Base-by-base conservation (phyloP, 2,888 invertebrate genomes). In the Chesias legatella region DNA sequence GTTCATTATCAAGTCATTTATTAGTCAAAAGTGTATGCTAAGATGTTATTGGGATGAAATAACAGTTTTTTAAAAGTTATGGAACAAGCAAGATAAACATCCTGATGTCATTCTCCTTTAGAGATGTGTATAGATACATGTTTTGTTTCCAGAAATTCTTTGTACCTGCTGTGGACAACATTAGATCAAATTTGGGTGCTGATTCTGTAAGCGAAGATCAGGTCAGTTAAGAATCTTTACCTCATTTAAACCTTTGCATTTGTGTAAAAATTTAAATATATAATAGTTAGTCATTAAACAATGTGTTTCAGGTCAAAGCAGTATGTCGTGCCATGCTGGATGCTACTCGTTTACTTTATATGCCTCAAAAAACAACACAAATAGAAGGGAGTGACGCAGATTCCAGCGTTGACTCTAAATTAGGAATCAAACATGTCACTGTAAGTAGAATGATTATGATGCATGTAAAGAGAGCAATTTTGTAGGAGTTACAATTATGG, bases 101-200 rank as follows among this genome's bases (percentile, higher is more conserved):
- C n/a, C n/a, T n/a, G n/a, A n/a, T n/a, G n/a, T n/a, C n/a, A n/a
- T n/a, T n/a, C n/a, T n/a, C n/a, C n/a, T n/a, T n/a, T n/a, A n/a
- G n/a, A n/a, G n/a, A n/a, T n/a, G n/a, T n/a, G n/a, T n/a, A n/a
- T n/a, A n/a, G n/a, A n/a, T n/a, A n/a, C n/a, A n/a, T n/a, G n/a
- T n/a, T n/a, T n/a, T n/a, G n/a, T n/a, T n/a, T 90, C 35, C 81
- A 94, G 94, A 92, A 92, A 85, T 95, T 92, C 78, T 94, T 95
- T 81, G 92, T 93, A 62, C 94, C 94, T 49, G 95, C 94, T 44
- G 91, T 95, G 23, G 91, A 92, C 53, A 95, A 95, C 66, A 94
- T 95, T 56, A 90, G 91, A 62, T 84, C 89, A 53, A 95, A 95
- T 78, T 88, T 94, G 63, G 94, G 94, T 3, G 91, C 91, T 63